phyloP scores from a whole-genome alignment of 2,888 invertebrate species.

The Erebia aethiops region DNA sequence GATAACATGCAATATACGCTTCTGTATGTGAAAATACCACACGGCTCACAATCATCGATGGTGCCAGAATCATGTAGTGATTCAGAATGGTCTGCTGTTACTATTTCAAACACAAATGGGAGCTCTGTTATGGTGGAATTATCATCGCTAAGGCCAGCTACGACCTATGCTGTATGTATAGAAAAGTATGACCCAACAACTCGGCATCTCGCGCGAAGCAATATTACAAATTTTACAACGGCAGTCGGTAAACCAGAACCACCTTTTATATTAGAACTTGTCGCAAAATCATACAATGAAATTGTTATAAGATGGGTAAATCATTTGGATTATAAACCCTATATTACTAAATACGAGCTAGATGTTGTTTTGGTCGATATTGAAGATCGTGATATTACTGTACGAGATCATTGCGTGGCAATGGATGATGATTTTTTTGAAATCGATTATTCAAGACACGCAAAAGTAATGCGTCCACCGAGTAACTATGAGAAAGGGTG shows the following conservation, averaged over 20 bases:
- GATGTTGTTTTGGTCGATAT: constrained; percentile 65
- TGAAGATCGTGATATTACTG: constrained; percentile 47
- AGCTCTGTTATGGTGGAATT: constrained; percentile 51
- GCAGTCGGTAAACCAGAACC: constrained; percentile 68
- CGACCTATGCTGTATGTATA: constrained; percentile 68
- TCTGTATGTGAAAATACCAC: constrained; percentile 62
- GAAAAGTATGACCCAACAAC: constrained; percentile 60
- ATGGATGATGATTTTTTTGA: constrained; percentile 49
- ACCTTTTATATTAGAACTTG: constrained; percentile 67
- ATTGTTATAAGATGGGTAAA: constrained; percentile 68
- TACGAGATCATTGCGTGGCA: constrained; percentile 60
- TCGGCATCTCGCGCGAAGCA: constrained; percentile 57
- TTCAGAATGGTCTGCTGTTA: constrained; percentile 64
- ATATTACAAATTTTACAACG: constrained; percentile 64
- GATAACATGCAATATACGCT: constrained; percentile 59
- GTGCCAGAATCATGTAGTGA: constrained; percentile 72
- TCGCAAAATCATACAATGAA: constrained; percentile 55
- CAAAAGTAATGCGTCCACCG: constrained; percentile 65
- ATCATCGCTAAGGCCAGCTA: constrained; percentile 61
- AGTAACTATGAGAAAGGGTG: constrained; percentile 62
- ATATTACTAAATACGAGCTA: constrained; percentile 64
- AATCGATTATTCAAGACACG: constrained; percentile 60
- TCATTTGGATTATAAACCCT: constrained; percentile 60
- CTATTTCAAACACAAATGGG: constrained; percentile 47
- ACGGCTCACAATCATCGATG: constrained; percentile 48